Conservation (phyloP, 2,888 invertebrate genomes). For the Pandemis heparana region DNA sequence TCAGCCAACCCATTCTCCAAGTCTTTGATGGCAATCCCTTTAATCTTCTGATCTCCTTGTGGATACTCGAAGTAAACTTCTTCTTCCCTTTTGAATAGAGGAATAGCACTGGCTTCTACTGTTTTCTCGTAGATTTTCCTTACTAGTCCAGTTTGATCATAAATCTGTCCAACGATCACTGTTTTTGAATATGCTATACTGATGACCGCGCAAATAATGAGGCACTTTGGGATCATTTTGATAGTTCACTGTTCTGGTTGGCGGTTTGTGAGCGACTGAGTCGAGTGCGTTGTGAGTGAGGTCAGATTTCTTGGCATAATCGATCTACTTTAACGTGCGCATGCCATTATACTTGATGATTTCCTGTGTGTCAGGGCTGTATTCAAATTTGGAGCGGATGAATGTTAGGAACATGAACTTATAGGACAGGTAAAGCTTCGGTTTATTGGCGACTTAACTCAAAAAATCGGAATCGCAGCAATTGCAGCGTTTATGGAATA, state of each 20-base stretch:
- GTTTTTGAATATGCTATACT: constrained; percentile 57
- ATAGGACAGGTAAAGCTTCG: neutral
- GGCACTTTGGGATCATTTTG: constrained; percentile 57
- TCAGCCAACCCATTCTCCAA: constrained; percentile 71
- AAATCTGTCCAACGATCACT: constrained; percentile 70
- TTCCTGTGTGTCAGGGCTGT: constrained; percentile 7
- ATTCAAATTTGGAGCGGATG: neutral
- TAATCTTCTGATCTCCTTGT: constrained; percentile 67
- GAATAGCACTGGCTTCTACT: constrained; percentile 58
- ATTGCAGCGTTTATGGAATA: too few relatives aligned
- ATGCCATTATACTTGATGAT: neutral
- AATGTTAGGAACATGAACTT: neutral
- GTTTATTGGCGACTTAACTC: too few relatives aligned
- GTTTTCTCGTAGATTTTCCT: constrained; percentile 65
- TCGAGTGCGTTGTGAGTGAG: constrained; percentile 41
- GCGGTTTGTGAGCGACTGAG: constrained; percentile 37
- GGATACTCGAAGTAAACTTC: constrained; percentile 67
- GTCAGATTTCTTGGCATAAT: constrained; percentile 50
- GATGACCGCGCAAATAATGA: constrained; percentile 54
- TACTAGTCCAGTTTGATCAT: constrained; percentile 61
- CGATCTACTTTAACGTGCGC: constrained; percentile 8
- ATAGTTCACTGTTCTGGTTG: constrained; percentile 15
- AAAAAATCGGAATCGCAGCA: too few relatives aligned
- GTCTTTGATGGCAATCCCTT: constrained; percentile 77
- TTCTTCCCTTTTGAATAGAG: constrained; percentile 65